Evolutionary conservation across 1,140 invertebrate species (phyloP).

Genomic region (Conopomorpha cramerella): DNA sequence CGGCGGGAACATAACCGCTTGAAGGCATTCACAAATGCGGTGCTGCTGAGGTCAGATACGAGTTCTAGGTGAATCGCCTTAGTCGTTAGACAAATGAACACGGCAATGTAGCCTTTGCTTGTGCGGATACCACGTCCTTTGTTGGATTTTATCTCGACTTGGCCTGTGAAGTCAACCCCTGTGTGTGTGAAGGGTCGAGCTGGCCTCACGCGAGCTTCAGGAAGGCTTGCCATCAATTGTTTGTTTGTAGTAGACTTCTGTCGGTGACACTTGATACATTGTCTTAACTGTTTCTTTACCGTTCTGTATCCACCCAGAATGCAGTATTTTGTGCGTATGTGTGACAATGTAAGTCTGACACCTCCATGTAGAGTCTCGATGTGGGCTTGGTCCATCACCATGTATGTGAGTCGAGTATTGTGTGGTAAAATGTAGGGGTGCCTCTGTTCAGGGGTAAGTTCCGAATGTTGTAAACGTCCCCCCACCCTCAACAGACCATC

Average conservation of each 20-base stretch:
- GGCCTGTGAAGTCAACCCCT: too few relatives aligned
- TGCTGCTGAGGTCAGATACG: not conserved
- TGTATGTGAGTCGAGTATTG: not conserved
- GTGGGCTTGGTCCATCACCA: not conserved
- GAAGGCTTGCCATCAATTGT: too few relatives aligned
- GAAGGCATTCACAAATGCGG: not conserved
- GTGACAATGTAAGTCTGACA: not conserved
- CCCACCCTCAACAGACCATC: not conserved
- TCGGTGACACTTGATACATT: not conserved
- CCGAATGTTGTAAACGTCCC: not conserved
- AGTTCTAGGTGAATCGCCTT: conserved; percentile 1
- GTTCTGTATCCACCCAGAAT: not conserved
- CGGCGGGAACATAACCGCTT: conserved; percentile 7
- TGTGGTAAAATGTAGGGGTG: not conserved
- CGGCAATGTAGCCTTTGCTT: conserved; percentile 1
- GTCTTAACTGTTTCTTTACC: not conserved
- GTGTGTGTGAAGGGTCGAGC: too few relatives aligned
- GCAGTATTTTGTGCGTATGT: not conserved
- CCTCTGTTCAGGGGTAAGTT: not conserved
- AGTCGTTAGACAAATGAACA: conserved; percentile 1
- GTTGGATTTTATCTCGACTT: conserved; percentile 1
- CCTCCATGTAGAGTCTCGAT: not conserved
- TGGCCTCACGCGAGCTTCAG: too few relatives aligned
- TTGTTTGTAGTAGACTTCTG: not conserved
- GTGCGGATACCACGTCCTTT: not conserved